These are phyloP conservation scores for Sarcophaga caerulescens DNA, from an alignment of 2,888 invertebrate genomes.

Conservation along the genomic window DNA sequence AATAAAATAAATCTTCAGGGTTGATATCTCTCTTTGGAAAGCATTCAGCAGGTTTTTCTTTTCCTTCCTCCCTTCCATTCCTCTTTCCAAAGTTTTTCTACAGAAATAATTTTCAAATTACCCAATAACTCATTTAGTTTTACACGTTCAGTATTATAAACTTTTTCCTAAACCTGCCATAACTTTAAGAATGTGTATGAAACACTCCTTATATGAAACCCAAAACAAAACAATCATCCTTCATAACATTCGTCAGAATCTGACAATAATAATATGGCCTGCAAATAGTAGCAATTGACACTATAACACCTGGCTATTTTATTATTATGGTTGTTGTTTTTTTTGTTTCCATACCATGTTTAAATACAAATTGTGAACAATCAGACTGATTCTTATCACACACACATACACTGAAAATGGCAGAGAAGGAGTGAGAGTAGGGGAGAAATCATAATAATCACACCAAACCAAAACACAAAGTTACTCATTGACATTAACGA, in stretches of 20 bases:
- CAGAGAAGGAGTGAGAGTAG: background rate
- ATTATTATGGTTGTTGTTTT: background rate
- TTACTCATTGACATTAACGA: background rate
- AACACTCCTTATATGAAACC: too few relatives aligned
- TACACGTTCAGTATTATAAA: too few relatives aligned
- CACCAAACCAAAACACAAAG: constrained; percentile 6
- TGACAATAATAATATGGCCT: too few relatives aligned
- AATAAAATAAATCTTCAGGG: too few relatives aligned
- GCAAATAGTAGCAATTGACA: constrained; percentile 37
- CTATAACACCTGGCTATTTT: constrained; percentile 31
- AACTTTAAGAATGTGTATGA: too few relatives aligned
- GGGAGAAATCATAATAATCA: constrained; percentile 4
- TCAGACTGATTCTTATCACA: constrained; percentile 29
- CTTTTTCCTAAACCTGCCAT: too few relatives aligned
- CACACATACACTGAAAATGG: background rate
- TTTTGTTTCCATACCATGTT: background rate
- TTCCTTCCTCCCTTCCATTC: too few relatives aligned
- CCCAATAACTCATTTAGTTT: too few relatives aligned
- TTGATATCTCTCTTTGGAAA: too few relatives aligned
- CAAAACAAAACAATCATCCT: background rate
- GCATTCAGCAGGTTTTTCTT: too few relatives aligned
- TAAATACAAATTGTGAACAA: constrained; percentile 27
- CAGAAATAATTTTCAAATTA: too few relatives aligned
- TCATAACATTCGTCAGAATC: background rate
- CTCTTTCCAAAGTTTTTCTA: too few relatives aligned